A percentile compares a stretch with the other conserved stretches of the same genome.
These are phyloP conservation scores for Thecocarcelia acutangulata DNA, from an alignment of 2,888 invertebrate genomes.

Conservation along the genomic window DNA sequence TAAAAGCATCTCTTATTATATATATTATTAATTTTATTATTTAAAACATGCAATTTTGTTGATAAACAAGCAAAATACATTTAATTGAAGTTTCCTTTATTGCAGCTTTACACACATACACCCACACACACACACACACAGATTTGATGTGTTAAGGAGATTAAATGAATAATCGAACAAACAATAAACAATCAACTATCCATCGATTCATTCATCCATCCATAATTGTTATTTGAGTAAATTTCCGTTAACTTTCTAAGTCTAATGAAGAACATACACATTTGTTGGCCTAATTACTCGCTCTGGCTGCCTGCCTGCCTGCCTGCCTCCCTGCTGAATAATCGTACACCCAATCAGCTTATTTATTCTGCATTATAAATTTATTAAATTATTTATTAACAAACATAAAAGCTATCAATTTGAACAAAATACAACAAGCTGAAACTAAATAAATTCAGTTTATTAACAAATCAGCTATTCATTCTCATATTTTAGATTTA, in stretches of 20 bases:
- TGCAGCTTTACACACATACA: background rate
- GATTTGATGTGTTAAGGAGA: too few relatives aligned
- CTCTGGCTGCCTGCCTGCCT: constrained; percentile 10
- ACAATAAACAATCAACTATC: too few relatives aligned
- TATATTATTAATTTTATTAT: too few relatives aligned
- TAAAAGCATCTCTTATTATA: too few relatives aligned
- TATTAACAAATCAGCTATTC: background rate
- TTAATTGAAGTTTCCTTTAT: constrained; percentile 15
- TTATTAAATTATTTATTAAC: constrained; percentile 5
- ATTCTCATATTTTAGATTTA: background rate
- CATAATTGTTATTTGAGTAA: constrained; percentile 3
- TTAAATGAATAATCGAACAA: too few relatives aligned
- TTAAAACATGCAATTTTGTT: background rate
- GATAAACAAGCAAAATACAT: background rate
- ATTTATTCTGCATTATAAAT: background rate
- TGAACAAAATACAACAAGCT: background rate
- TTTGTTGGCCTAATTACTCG: constrained; percentile 28
- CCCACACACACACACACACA: too few relatives aligned
- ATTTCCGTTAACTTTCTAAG: constrained; percentile 3
- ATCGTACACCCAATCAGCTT: background rate
- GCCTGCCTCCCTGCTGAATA: too few relatives aligned
- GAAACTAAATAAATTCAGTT: constrained; percentile 7
- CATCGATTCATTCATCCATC: too few relatives aligned
- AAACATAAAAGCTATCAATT: background rate
- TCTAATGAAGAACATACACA: background rate